Evolutionary conservation across 2,888 invertebrate genomes (phyloP).

Genomic region (Agrochola lychnidis): DNA sequence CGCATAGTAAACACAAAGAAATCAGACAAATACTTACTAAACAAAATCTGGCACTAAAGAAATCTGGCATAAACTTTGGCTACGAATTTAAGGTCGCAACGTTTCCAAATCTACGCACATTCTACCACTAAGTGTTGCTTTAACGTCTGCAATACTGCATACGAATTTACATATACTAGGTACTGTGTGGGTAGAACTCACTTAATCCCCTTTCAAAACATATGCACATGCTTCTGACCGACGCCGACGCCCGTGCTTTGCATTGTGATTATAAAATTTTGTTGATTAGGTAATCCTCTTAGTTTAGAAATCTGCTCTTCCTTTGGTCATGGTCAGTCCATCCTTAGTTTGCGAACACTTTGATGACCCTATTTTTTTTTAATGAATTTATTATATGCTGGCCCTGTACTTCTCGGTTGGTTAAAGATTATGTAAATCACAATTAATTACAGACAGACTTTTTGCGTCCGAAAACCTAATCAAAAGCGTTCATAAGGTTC

Average conservation of each 20-base stretch:
- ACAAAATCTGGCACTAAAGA: constrained; percentile 19
- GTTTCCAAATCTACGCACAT: constrained; percentile 55
- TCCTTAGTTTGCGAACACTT: constrained; percentile 14
- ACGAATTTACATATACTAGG: constrained; percentile 74
- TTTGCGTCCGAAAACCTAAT: neutral
- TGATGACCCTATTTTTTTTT: neutral
- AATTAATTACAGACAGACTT: neutral
- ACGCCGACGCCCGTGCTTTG: constrained; percentile 68
- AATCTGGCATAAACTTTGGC: constrained; percentile 14
- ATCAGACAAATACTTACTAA: constrained; percentile 9
- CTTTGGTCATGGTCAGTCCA: constrained; percentile 47
- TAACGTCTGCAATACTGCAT: constrained; percentile 73
- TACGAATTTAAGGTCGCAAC: constrained; percentile 32
- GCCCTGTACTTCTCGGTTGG: neutral
- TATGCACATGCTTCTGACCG: constrained; percentile 41
- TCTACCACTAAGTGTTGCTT: constrained; percentile 58
- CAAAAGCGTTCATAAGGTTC: neutral
- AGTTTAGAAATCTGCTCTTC: constrained; percentile 72
- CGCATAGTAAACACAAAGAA: constrained; percentile 3
- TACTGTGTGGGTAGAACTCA: constrained; percentile 61
- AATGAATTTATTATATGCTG: neutral
- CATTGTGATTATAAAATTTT: constrained; percentile 75
- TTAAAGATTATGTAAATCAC: neutral
- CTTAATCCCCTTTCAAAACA: constrained; percentile 74
- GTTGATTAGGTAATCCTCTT: constrained; percentile 73